phyloP scores from a whole-genome alignment of 2,797 vertebrate genomes.

The Sebastiscus tertius region DNA sequence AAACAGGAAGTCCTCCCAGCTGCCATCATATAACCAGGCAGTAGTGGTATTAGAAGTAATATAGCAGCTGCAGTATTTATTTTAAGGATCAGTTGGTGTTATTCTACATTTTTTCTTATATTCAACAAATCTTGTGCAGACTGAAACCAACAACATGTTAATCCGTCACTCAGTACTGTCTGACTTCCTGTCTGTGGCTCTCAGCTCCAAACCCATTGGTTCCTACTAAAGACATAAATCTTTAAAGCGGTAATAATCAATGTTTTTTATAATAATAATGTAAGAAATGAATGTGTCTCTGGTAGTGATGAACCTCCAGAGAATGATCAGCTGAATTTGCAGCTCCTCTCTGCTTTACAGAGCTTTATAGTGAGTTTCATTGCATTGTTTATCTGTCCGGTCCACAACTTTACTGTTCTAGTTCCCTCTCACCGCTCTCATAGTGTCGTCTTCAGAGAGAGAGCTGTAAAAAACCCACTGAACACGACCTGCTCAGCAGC shows the following conservation, averaged over 20 bases:
- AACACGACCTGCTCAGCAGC: no score
- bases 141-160: background rate
- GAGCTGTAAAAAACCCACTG: no score
- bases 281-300: background rate
- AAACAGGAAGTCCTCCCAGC: slow-evolving; percentile 1
- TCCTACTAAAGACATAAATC: background rate
- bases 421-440: background rate
- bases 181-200: background rate
- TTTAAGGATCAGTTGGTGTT: background rate
- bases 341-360: background rate
- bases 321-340: background rate
- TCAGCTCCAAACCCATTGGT: background rate
- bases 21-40: background rate
- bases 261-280: background rate
- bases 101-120: background rate
- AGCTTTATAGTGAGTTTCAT: background rate
- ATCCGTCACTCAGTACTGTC: background rate
- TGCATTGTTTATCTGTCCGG: background rate
- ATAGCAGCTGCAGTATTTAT: background rate
- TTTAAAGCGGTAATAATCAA: background rate
- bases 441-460: no score
- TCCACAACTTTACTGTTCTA: no score
- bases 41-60: background rate
- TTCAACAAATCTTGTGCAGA: background rate
- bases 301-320: background rate